Conservation (phyloP, 2,888 invertebrate species). For the Mesorhabditis sp. region DNA sequence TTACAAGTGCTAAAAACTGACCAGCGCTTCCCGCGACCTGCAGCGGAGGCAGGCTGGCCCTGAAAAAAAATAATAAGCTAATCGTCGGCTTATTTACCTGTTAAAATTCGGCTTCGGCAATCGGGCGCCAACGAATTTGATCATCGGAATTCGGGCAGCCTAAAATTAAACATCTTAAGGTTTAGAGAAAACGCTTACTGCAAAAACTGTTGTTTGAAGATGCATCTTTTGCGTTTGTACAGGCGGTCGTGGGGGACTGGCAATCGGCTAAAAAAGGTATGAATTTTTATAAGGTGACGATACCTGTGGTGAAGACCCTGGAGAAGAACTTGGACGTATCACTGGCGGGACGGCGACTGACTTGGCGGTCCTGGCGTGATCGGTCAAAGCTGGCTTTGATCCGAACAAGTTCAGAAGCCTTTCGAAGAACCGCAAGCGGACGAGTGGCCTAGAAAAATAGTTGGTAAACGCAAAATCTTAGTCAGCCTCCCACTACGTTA, state of each 20-base stretch:
- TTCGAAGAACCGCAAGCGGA: not conserved
- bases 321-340: too few species aligned
- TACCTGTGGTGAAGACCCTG: not conserved
- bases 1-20: not conserved
- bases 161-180: not conserved
- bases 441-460: not conserved
- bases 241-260: not conserved
- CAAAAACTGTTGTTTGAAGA: not conserved
- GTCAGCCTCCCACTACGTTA: too few species aligned
- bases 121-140: conserved; percentile 55
- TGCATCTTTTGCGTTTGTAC: conserved; percentile 1
- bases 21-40: conserved; percentile 10
- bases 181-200: not conserved
- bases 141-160: conserved; percentile 45
- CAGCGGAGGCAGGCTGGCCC: conserved; percentile 21
- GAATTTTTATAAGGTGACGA: not conserved
- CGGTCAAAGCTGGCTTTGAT: not conserved
- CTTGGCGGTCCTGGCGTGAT: not conserved
- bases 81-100: conserved; percentile 7
- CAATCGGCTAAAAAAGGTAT: not conserved
- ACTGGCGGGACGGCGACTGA: too few species aligned
- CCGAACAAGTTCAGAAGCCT: not conserved
- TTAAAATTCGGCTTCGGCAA: conserved; percentile 48
- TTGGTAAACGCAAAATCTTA: too few species aligned
- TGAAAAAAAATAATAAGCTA: conserved; percentile 13